A percentile compares a stretch with the other conserved stretches of the same genome.
Evolutionary conservation across 2,113 vertebrate genomes (phyloP).

Genomic region (Sterrhoptilus dennistouni): DNA sequence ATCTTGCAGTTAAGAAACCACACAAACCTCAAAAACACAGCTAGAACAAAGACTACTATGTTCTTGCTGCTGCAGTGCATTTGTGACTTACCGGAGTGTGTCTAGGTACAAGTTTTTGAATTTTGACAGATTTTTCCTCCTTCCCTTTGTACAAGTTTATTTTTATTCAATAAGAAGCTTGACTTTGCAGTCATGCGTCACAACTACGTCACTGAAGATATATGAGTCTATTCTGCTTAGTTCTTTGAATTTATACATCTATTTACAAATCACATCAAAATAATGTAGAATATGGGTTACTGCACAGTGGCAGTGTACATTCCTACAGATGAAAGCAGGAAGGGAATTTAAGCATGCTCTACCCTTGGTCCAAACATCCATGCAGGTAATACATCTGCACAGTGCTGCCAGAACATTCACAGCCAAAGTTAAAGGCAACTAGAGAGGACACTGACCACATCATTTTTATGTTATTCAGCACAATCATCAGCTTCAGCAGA

Average conservation of each 20-base stretch:
- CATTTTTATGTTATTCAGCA: not conserved
- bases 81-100: not conserved
- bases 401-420: not conserved
- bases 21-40: not conserved
- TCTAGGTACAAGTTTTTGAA: not conserved
- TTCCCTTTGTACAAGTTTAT: not conserved
- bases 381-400: not conserved
- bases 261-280: not conserved
- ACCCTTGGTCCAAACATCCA: not conserved
- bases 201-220: not conserved
- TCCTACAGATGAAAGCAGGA: not conserved
- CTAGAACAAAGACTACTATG: not conserved
- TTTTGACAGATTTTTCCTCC: not conserved
- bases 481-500: not conserved
- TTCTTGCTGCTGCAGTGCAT: not conserved
- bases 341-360: not conserved
- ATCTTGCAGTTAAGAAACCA: not conserved
- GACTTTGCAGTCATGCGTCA: not conserved
- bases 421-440: not conserved
- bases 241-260: not conserved
- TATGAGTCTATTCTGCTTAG: fast-evolving
- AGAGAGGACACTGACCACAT: not conserved
- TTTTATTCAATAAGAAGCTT: not conserved
- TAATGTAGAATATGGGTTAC: not conserved
- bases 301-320: not conserved